These are phyloP conservation scores for Anoplopoma fimbria DNA, from an alignment of 2,113 vertebrate species.

Conservation along the genomic window DNA sequence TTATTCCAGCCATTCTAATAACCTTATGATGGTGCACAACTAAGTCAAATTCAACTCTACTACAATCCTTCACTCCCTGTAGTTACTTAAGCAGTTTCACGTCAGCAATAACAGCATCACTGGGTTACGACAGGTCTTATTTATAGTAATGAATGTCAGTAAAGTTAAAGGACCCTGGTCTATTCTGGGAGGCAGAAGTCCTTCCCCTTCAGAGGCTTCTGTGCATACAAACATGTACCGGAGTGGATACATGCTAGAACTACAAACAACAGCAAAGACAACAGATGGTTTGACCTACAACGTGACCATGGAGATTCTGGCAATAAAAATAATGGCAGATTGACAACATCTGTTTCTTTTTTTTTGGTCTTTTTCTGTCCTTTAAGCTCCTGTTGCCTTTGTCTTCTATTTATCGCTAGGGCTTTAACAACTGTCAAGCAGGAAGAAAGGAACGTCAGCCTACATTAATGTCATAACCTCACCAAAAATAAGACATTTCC, in stretches of 20 bases:
- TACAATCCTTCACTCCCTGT: constrained; percentile 11
- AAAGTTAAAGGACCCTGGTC: constrained; percentile 69
- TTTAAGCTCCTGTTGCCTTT: constrained; percentile 62
- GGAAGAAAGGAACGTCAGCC: constrained; percentile 27
- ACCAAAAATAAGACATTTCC: background rate
- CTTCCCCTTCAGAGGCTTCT: constrained; percentile 60
- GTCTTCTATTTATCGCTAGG: constrained; percentile 57
- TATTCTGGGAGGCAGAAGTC: constrained; percentile 72
- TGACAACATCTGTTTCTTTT: constrained; percentile 71
- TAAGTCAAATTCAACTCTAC: constrained; percentile 22
- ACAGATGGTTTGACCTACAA: constrained; percentile 77
- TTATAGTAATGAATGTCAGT: constrained; percentile 78
- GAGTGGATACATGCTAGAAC: constrained; percentile 38
- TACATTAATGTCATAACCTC: constrained; percentile 43
- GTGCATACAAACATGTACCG: constrained; percentile 50
- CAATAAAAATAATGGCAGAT: constrained; percentile 70
- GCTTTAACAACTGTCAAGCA: constrained; percentile 61
- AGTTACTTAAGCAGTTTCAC: constrained; percentile 45
- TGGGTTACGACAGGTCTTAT: constrained; percentile 71
- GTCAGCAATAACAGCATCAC: constrained; percentile 52
- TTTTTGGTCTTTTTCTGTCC: constrained; percentile 54
- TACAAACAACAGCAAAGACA: constrained; percentile 70
- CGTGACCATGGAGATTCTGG: constrained; percentile 48
- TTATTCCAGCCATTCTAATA: constrained; percentile 23
- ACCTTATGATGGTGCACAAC: background rate